A percentile compares a stretch with the other conserved stretches of the same genome.
Conservation (phyloP, 1,140 invertebrate genomes). For the Cryptotermes secundus region DNA sequence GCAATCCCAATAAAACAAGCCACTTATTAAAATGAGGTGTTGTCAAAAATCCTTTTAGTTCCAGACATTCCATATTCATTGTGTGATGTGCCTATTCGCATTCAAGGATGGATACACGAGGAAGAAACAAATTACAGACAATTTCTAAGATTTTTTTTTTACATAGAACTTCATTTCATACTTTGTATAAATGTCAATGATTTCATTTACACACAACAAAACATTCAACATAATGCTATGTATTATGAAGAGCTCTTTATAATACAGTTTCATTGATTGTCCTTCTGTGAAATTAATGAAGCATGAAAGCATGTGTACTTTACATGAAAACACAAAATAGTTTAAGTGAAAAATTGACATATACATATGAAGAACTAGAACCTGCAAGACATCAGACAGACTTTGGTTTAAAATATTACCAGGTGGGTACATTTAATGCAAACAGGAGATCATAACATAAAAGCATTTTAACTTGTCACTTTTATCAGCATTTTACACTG, state of each 20-base stretch:
- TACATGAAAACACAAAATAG: neutral
- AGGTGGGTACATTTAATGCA: neutral
- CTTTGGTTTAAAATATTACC: neutral
- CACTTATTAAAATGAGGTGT: too few species aligned
- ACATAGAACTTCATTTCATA: neutral
- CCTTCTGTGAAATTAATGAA: conserved; percentile 8
- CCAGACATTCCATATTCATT: too few species aligned
- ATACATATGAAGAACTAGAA: neutral
- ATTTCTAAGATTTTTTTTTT: neutral
- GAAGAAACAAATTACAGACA: neutral
- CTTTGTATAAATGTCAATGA: neutral
- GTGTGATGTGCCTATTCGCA: too few species aligned
- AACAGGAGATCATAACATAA: neutral
- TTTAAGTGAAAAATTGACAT: neutral
- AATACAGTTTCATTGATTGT: conserved; percentile 3
- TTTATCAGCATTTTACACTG: neutral
- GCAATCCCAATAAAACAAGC: too few species aligned
- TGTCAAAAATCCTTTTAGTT: too few species aligned
- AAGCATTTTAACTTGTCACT: neutral
- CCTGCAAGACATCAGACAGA: neutral
- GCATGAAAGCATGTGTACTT: neutral
- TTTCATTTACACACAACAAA: neutral
- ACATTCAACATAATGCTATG: neutral
- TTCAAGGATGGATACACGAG: neutral
- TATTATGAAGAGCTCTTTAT: neutral